Percentiles rank a stretch among this genome's conserved stretches.
Evolutionary conservation across 2,113 vertebrate species (phyloP).

Genomic region (Progne subis): DNA sequence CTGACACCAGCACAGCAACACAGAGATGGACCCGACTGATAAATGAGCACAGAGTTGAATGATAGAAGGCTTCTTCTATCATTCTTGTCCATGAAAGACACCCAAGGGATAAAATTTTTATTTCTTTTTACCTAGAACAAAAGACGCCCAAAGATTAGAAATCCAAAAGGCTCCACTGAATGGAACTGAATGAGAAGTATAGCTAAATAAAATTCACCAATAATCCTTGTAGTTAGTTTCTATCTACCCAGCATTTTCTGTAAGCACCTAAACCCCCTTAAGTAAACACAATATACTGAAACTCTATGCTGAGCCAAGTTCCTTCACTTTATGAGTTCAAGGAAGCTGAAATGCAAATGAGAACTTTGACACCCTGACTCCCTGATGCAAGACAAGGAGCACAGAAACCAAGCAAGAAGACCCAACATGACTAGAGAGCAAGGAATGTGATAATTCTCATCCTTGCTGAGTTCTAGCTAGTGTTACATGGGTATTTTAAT

Average conservation of each 20-base stretch:
- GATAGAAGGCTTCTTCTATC: neutral
- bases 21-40: neutral
- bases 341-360: constrained; percentile 8
- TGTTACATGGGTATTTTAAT: neutral
- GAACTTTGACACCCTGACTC: neutral
- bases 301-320: neutral
- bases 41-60: neutral
- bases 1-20: neutral
- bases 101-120: neutral
- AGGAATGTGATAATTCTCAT: neutral
- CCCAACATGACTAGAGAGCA: neutral
- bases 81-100: neutral
- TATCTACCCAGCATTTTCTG: neutral
- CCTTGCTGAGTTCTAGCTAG: neutral
- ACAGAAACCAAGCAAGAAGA: neutral
- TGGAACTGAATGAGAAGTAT: neutral
- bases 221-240: neutral
- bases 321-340: neutral
- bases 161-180: neutral
- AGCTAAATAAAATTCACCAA: neutral
- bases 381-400: neutral
- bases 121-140: neutral
- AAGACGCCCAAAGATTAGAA: neutral
- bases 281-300: neutral
- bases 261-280: constrained; percentile 3